These are phyloP conservation scores for Pecten maximus DNA, from an alignment of 2,888 invertebrate genomes.

Conservation along the genomic window DNA sequence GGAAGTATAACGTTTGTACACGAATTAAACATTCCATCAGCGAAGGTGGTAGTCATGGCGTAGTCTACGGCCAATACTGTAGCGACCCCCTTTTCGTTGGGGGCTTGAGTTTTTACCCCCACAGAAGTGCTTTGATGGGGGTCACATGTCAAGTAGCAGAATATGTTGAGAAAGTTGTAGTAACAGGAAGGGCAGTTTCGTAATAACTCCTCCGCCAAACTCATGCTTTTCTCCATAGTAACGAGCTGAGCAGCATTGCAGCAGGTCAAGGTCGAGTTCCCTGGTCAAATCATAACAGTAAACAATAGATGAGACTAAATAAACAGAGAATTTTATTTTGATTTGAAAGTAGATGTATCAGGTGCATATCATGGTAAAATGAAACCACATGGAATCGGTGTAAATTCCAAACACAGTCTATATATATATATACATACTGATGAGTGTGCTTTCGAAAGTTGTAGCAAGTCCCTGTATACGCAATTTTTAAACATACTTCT, in stretches of 20 bases:
- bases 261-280: conserved; percentile 69
- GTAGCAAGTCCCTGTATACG: too few relatives aligned
- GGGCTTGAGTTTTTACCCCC: conserved; percentile 83
- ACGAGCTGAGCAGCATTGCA: conserved; percentile 77
- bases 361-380: too few relatives aligned
- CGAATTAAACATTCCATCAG: conserved; percentile 89
- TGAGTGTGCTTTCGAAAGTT: too few relatives aligned
- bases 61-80: conserved; percentile 86
- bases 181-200: conserved; percentile 94
- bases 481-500: too few relatives aligned
- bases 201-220: conserved; percentile 88
- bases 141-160: conserved; percentile 93
- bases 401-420: too few relatives aligned
- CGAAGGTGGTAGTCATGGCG: conserved; percentile 88
- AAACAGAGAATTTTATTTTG: not conserved
- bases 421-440: too few relatives aligned
- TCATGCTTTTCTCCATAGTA: conserved; percentile 82
- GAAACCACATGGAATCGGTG: too few relatives aligned
- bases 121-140: conserved; percentile 90
- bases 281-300: conserved; percentile 52
- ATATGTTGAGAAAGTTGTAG: conserved; percentile 90
- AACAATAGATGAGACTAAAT: not conserved
- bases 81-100: not conserved
- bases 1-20: conserved; percentile 93
- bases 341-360: too few relatives aligned